Evolutionary conservation across 2,888 invertebrate species (phyloP).

Genomic region (Alitta virens): DNA sequence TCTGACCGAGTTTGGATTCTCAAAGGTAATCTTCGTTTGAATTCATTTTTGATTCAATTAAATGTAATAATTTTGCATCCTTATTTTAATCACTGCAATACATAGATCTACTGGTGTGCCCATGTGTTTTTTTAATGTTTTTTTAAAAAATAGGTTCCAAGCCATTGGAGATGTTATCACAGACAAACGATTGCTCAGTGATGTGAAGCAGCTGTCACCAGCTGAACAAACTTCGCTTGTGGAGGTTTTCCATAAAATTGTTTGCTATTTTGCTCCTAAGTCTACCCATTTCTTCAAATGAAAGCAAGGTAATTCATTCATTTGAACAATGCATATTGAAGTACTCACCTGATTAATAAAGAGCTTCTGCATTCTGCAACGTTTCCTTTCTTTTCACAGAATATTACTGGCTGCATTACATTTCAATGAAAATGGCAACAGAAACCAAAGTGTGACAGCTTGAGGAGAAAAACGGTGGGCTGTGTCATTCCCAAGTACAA

Average conservation of each 20-base stretch:
- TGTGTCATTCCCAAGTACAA: not conserved
- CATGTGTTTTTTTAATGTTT: not conserved
- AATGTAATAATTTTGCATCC: no score
- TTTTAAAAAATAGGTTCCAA: not conserved
- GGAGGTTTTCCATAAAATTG: not conserved
- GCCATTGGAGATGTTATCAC: not conserved
- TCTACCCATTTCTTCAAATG: not conserved
- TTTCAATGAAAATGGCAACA: not conserved
- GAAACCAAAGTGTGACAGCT: not conserved
- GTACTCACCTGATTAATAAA: not conserved
- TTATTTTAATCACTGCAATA: not conserved
- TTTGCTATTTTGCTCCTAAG: conserved; percentile 1
- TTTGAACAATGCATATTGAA: not conserved
- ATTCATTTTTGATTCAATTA: no score
- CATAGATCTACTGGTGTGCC: not conserved
- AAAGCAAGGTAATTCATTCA: not conserved
- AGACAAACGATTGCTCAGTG: not conserved
- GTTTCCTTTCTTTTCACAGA: not conserved
- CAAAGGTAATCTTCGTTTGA: not conserved
- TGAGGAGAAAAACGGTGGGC: not conserved
- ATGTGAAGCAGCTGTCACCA: not conserved
- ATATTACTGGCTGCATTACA: not conserved
- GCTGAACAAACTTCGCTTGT: not conserved
- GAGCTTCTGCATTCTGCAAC: not conserved
- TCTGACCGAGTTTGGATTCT: not conserved